Evolutionary conservation across 92 coral and sea anemone genomes (phyloP).

Genomic region (Parazoanthus darwini): DNA sequence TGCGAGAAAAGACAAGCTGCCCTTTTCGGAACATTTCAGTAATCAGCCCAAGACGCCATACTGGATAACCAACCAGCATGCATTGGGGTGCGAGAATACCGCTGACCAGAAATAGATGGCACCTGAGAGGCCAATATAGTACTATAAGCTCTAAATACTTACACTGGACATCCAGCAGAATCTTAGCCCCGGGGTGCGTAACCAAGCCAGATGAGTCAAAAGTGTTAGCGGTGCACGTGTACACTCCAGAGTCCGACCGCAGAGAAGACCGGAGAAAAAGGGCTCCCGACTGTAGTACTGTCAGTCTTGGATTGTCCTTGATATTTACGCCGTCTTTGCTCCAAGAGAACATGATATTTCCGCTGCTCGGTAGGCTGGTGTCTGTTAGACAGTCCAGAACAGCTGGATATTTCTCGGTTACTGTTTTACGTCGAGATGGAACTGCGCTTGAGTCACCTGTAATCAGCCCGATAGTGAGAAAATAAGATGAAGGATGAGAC

Average conservation of each 20-base stretch:
- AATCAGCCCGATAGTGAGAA: neutral
- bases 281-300: slow-evolving; percentile 78
- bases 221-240: slow-evolving; percentile 82
- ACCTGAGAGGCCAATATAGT: too few relatives aligned
- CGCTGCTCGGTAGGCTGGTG: slow-evolving; percentile 51
- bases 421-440: slow-evolving; percentile 82
- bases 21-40: too few relatives aligned
- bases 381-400: slow-evolving; percentile 78
- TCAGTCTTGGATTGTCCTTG: slow-evolving; percentile 56
- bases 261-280: slow-evolving; percentile 65
- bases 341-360: slow-evolving; percentile 68
- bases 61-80: too few relatives aligned
- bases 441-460: slow-evolving; percentile 50
- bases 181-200: slow-evolving; percentile 69
- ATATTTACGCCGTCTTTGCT: slow-evolving; percentile 72
- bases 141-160: slow-evolving; percentile 44
- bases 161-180: slow-evolving; percentile 88
- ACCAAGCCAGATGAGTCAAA: slow-evolving; percentile 65
- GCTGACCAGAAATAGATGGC: too few relatives aligned
- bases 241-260: slow-evolving; percentile 77
- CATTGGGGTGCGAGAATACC: too few relatives aligned
- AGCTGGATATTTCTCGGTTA: slow-evolving; percentile 68
- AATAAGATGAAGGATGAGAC: too few relatives aligned
- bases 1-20: too few relatives aligned
- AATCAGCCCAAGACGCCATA: too few relatives aligned